phyloP scores from a whole-genome alignment of 1,140 invertebrate genomes.

The Scaptomyza montana region DNA sequence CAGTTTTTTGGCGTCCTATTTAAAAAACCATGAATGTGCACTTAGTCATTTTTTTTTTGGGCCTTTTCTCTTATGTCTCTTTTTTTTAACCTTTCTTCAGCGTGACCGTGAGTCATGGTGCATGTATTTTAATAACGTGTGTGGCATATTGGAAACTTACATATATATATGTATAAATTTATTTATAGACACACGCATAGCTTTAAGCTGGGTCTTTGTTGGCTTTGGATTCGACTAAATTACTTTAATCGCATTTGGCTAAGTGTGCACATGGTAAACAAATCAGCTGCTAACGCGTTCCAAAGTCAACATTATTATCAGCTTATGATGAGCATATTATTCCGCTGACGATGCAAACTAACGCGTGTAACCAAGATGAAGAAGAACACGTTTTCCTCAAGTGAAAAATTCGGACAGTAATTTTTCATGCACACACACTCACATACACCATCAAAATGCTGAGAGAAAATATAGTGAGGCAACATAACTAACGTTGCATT shows the following conservation, averaged over 20 bases:
- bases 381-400: conserved; percentile 15
- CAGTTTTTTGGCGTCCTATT: conserved; percentile 65
- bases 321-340: conserved; percentile 16
- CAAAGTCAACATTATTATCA: conserved; percentile 42
- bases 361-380: conserved; percentile 8
- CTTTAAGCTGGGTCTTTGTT: conserved; percentile 1
- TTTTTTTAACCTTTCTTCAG: conserved; percentile 47
- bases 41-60: conserved; percentile 64
- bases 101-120: conserved; percentile 44
- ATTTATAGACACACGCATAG: conserved; percentile 13
- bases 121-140: neutral
- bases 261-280: neutral
- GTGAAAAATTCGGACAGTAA: neutral
- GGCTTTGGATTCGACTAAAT: neutral
- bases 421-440: neutral
- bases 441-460: neutral
- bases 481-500: conserved; percentile 26
- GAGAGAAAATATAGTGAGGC: neutral
- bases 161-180: conserved; percentile 12
- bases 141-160: neutral
- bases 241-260: neutral
- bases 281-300: conserved; percentile 43
- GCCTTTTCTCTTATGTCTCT: conserved; percentile 49
- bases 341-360: neutral
- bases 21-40: conserved; percentile 76